These are phyloP conservation scores for Aethes cnicana DNA, from an alignment of 2,888 invertebrate genomes.

Conservation along the genomic window DNA sequence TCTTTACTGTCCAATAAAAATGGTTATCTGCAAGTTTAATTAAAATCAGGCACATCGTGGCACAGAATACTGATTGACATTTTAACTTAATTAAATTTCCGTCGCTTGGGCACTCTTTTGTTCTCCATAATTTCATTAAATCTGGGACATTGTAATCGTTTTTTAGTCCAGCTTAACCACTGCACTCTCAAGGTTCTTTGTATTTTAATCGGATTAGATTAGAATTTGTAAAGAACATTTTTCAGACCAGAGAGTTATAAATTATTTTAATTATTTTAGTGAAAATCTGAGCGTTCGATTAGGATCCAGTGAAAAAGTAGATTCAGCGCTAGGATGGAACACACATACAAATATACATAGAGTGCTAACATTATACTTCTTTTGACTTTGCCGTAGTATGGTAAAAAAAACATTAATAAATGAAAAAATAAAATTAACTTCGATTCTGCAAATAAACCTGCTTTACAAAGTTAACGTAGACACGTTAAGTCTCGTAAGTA, in stretches of 20 bases:
- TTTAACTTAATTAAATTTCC: conserved; percentile 53
- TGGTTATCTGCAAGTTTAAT: conserved; percentile 22
- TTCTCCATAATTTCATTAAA: conserved; percentile 61
- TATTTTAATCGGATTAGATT: conserved; percentile 12
- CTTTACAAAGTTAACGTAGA: too few relatives aligned
- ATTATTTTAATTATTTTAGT: not conserved
- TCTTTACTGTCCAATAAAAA: conserved; percentile 5
- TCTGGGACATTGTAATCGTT: conserved; percentile 45
- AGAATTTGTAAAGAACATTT: not conserved
- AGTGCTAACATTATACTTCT: too few relatives aligned
- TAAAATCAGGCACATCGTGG: conserved; percentile 27
- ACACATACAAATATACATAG: too few relatives aligned
- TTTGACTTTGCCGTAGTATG: too few relatives aligned
- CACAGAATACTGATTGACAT: conserved; percentile 48
- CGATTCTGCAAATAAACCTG: too few relatives aligned
- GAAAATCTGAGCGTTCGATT: too few relatives aligned
- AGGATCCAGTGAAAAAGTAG: too few relatives aligned
- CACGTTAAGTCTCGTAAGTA: too few relatives aligned
- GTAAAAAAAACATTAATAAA: too few relatives aligned
- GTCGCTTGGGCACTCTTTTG: conserved; percentile 59
- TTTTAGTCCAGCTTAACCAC: conserved; percentile 28
- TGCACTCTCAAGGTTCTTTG: conserved; percentile 13
- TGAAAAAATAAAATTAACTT: too few relatives aligned
- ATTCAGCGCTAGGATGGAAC: too few relatives aligned
- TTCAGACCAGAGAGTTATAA: conserved; percentile 1